Percentiles rank a stretch among this genome's conserved stretches.
These are phyloP conservation scores for Hoplostethus mediterraneus DNA, from an alignment of 2,797 vertebrate genomes.

Conservation along the genomic window DNA sequence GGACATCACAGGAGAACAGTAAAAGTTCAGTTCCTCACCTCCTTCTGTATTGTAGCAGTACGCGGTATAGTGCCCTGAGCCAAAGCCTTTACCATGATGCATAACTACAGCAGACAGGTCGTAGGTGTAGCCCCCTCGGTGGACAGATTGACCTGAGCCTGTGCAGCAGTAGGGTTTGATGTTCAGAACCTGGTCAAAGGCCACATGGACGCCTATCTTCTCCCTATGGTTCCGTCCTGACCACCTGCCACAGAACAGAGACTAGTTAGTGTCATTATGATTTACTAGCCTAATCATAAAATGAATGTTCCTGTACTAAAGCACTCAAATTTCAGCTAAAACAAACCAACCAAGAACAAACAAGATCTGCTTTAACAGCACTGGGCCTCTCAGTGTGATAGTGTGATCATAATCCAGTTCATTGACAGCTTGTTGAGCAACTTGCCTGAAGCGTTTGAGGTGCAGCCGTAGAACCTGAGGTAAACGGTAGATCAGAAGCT, in stretches of 20 bases:
- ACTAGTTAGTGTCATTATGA: constrained; percentile 36
- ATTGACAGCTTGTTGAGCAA: not conserved
- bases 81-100: constrained; percentile 99
- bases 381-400: not conserved
- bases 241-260: constrained; percentile 87
- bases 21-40: constrained; percentile 86
- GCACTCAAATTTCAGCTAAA: not conserved
- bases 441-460: constrained; percentile 99
- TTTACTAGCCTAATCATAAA: not conserved
- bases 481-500: constrained; percentile 99
- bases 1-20: not conserved
- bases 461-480: constrained; percentile 99
- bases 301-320: not conserved
- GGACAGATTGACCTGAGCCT: constrained; percentile 89
- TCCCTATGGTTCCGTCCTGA: constrained; percentile 99
- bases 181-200: constrained; percentile 98
- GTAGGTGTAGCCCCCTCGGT: constrained; percentile 94
- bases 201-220: constrained; percentile 99
- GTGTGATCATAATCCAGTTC: not conserved
- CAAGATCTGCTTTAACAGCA: not conserved
- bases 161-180: constrained; percentile 99
- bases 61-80: constrained; percentile 99
- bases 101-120: constrained; percentile 99
- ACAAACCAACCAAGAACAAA: not conserved
- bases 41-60: constrained; percentile 99